phyloP scores from a whole-genome alignment of 2,888 invertebrate genomes.

The Machimus rusticus region DNA sequence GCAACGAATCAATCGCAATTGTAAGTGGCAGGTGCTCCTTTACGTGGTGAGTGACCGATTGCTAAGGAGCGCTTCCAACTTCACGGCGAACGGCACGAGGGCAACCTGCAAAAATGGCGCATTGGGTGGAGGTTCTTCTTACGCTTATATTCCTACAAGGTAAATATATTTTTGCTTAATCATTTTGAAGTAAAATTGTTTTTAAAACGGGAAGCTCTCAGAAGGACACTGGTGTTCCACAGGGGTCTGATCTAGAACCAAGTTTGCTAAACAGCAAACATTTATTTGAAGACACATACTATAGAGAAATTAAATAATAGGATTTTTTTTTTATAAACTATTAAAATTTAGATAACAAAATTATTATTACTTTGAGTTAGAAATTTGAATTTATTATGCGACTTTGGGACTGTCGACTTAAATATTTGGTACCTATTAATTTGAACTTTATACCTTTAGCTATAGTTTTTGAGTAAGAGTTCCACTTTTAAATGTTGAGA shows the following conservation, averaged over 20 bases:
- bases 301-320: too few relatives aligned
- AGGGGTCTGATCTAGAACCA: background rate
- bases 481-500: too few relatives aligned
- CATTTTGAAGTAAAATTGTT: background rate
- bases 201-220: background rate
- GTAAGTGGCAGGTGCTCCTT: background rate
- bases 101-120: background rate
- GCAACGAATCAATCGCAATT: background rate
- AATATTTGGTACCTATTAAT: too few relatives aligned
- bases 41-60: background rate
- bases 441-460: too few relatives aligned
- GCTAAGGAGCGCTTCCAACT: background rate
- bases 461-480: too few relatives aligned
- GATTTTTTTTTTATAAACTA: too few relatives aligned
- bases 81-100: background rate
- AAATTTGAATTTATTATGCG: too few relatives aligned
- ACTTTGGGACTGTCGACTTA: too few relatives aligned
- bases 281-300: too few relatives aligned
- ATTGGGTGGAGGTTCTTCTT: slow-evolving; percentile 21
- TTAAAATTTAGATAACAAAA: too few relatives aligned
- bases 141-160: slow-evolving; percentile 29
- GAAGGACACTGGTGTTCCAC: background rate
- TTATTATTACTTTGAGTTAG: too few relatives aligned
- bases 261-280: background rate
- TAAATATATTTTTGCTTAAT: background rate